Percentiles rank a stretch among this genome's conserved stretches.
Conservation (phyloP, 2,888 invertebrate genomes). For the Xanthorhoe spadicearia region DNA sequence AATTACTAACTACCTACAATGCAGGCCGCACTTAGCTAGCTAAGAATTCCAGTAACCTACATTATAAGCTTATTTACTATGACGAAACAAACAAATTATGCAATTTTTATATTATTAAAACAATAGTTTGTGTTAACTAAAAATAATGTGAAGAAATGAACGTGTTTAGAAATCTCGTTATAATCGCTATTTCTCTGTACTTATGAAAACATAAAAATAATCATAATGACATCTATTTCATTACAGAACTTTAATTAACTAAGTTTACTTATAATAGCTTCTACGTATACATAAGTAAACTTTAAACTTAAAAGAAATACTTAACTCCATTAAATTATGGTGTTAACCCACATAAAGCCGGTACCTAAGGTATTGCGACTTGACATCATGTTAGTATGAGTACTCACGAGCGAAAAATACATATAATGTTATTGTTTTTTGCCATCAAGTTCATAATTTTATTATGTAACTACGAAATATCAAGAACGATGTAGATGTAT, state of each 20-base stretch:
- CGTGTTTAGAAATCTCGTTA: too few relatives aligned
- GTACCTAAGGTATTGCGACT: slow-evolving; percentile 39
- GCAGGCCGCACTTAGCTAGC: slow-evolving; percentile 28
- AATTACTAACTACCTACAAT: slow-evolving; percentile 32
- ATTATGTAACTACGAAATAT: too few relatives aligned
- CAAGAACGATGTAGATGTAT: too few relatives aligned
- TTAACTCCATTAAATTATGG: slow-evolving; percentile 30
- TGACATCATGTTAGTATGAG: not conserved
- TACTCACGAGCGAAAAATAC: slow-evolving; percentile 6
- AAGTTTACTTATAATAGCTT: not conserved
- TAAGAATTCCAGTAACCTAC: slow-evolving; percentile 30
- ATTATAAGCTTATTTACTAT: slow-evolving; percentile 23
- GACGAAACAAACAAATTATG: slow-evolving; percentile 13
- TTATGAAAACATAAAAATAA: not conserved
- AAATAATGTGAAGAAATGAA: too few relatives aligned
- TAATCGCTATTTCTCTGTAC: too few relatives aligned
- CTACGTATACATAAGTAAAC: not conserved
- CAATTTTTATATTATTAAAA: too few relatives aligned
- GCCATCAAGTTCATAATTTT: not conserved
- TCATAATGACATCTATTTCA: not conserved
- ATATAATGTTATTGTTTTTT: not conserved
- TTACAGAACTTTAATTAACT: not conserved
- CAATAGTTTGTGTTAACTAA: too few relatives aligned
- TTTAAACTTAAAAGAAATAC: not conserved
- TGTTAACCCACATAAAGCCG: slow-evolving; percentile 68